These are phyloP conservation scores for Loriculus beryllinus DNA, from an alignment of 2,797 vertebrate species.

Conservation along the genomic window DNA sequence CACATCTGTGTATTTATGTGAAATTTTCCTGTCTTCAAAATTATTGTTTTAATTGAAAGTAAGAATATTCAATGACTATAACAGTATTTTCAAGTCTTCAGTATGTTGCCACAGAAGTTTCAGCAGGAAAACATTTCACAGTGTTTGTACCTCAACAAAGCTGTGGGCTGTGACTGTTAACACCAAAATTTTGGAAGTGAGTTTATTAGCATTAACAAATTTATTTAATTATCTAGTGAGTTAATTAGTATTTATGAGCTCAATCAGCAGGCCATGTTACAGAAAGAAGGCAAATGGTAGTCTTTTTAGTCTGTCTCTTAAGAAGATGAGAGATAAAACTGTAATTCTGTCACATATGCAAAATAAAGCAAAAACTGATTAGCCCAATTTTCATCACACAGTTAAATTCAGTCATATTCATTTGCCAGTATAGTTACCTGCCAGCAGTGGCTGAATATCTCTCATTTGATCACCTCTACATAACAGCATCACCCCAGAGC, in stretches of 20 bases:
- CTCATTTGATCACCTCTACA: constrained; percentile 82
- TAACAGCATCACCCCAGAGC: constrained; percentile 76
- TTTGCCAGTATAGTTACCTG: constrained; percentile 68
- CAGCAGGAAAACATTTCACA: neutral
- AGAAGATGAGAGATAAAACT: neutral
- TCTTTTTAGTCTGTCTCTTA: neutral
- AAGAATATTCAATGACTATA: neutral
- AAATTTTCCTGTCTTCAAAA: neutral
- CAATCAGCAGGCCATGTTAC: neutral
- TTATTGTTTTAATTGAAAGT: neutral
- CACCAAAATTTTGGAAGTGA: neutral
- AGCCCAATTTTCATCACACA: constrained; percentile 22
- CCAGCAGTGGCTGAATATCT: constrained; percentile 79
- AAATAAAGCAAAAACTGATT: constrained; percentile 21
- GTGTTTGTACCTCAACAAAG: neutral
- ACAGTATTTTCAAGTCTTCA: neutral
- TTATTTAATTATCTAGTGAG: neutral
- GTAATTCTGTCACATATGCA: neutral
- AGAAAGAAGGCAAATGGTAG: neutral
- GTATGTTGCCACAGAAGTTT: neutral
- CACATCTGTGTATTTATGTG: neutral
- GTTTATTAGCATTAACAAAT: constrained; percentile 10
- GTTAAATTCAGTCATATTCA: constrained; percentile 14
- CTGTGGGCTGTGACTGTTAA: neutral
- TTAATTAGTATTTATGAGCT: neutral